Base-by-base conservation (phyloP, 2,888 invertebrate genomes). In the Himalopsyche japonica region DNA sequence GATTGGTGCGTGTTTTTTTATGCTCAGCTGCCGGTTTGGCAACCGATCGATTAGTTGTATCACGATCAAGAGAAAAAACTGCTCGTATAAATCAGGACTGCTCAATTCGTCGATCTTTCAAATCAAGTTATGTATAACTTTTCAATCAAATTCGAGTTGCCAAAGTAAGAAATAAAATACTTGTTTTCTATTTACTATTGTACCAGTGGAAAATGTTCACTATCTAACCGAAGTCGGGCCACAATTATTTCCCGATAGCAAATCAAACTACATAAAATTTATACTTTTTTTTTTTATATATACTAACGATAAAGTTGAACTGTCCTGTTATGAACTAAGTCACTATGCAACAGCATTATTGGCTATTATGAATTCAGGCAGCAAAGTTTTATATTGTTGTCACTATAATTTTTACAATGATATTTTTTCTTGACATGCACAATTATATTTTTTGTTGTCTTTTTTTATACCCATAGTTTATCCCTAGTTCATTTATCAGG, bases 41-140 rank as follows among this genome's bases (percentile, higher is more conserved):
- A 82, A 82, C 37, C 47, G 57, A 64, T 78, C 47, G 77, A 64
- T 57, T 78, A 18, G 49, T 78, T 64, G 82, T 78, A 77, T 57
- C 82, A 82, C 64, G 82, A 78, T 79, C 37, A 37, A 27, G 64
- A 30, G 20, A 30, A 70, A 57, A 70, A 12, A 70, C 3, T 12
- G 64, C 27, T 64, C 64, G 64, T 70, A 70, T 70, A 30, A 70
- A 70, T 30, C 10, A 27, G 43, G 15, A 43, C 0, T 43, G 43
- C 3, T 43, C 43, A 43, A 43, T 43, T 15, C 43, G 15, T 43
- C 1, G 15, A 43, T 43, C 12, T 43, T 43, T 43, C 43, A 43
- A 43, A 43, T 43, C 15, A 1, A 43, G 1, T 1, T 43, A 1
- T 37, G 10, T 6, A 43, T 12, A 2, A 15, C 1, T 12, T 12